These are phyloP conservation scores for Laothoe populi DNA, from an alignment of 2,888 invertebrate genomes.

Conservation along the genomic window DNA sequence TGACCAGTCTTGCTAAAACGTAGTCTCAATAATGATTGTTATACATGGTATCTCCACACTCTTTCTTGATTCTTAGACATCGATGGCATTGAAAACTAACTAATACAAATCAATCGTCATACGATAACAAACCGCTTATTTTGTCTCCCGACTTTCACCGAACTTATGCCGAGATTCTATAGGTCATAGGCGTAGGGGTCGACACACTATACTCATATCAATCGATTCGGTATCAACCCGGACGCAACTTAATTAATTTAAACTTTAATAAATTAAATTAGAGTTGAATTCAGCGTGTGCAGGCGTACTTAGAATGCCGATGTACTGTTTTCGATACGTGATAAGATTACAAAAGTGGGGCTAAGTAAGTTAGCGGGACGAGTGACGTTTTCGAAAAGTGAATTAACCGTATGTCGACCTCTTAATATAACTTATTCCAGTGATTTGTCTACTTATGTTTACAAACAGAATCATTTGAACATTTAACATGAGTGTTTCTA, in stretches of 20 bases:
- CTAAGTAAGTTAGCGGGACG: constrained; percentile 51
- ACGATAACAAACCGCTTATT: constrained; percentile 36
- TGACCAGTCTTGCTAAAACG: too few species aligned
- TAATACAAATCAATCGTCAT: neutral
- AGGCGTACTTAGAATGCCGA: constrained; percentile 40
- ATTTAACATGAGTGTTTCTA: neutral
- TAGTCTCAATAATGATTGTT: too few species aligned
- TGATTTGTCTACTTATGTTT: constrained; percentile 13
- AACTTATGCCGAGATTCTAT: constrained; percentile 70
- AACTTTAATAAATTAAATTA: constrained; percentile 39
- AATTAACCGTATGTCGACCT: constrained; percentile 19
- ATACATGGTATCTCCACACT: neutral
- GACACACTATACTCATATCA: constrained; percentile 64
- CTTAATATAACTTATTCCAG: constrained; percentile 6
- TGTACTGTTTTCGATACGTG: constrained; percentile 59
- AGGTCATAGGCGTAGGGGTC: constrained; percentile 76
- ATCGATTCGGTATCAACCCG: constrained; percentile 53
- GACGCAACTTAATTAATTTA: constrained; percentile 38
- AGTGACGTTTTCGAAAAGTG: constrained; percentile 17
- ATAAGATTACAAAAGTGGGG: constrained; percentile 51
- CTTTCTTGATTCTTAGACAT: neutral
- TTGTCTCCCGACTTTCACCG: constrained; percentile 69
- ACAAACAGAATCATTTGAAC: neutral
- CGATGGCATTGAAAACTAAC: neutral
- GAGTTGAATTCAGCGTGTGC: constrained; percentile 34